These are phyloP conservation scores for Oeneis ivallda DNA, from an alignment of 2,888 invertebrate genomes.

Conservation along the genomic window DNA sequence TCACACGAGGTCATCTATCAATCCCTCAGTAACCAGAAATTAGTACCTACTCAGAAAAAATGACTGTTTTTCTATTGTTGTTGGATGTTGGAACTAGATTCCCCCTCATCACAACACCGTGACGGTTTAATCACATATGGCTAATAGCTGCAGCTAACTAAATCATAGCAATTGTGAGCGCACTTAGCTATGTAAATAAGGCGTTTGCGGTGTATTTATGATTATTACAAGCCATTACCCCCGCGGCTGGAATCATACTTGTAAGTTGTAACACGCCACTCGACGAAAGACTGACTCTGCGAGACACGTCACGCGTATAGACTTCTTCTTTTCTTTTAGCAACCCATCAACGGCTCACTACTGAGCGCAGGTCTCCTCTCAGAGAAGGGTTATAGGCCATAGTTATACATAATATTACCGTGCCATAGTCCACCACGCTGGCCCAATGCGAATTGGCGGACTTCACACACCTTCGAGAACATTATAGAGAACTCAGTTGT, in stretches of 20 bases:
- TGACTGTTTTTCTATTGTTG: neutral
- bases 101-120: slow-evolving; percentile 11
- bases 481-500: no score
- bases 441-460: no score
- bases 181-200: slow-evolving; percentile 57
- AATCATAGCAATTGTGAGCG: slow-evolving; percentile 60
- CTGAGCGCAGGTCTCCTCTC: no score
- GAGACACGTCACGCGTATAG: neutral
- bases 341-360: no score
- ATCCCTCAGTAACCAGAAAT: neutral
- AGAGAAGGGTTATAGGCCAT: no score
- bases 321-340: no score
- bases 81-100: neutral
- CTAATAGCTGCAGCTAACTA: slow-evolving; percentile 48
- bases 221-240: slow-evolving; percentile 39
- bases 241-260: slow-evolving; percentile 28
- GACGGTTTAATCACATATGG: slow-evolving; percentile 30
- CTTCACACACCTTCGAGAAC: no score
- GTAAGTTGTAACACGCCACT: neutral
- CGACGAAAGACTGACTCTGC: slow-evolving; percentile 8
- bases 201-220: slow-evolving; percentile 41
- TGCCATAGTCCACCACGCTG: no score
- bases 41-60: neutral
- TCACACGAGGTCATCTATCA: neutral
- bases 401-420: no score